These are phyloP conservation scores for Drosophila yakuba DNA, from an alignment of 1,140 invertebrate species.

Conservation along the genomic window DNA sequence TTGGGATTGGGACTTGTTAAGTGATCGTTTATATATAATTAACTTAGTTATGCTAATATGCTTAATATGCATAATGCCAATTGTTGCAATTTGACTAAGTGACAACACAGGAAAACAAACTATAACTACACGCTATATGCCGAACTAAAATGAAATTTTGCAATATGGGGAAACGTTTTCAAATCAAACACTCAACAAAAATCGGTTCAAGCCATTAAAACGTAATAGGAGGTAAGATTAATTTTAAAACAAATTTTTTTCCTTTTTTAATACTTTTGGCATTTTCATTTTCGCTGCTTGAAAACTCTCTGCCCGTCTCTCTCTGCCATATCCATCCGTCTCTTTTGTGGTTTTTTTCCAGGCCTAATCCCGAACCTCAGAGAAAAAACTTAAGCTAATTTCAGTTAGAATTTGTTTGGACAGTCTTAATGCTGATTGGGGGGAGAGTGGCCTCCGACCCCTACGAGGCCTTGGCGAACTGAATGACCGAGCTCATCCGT, in stretches of 20 bases:
- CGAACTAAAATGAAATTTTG: slow-evolving; percentile 27
- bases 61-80: slow-evolving; percentile 53
- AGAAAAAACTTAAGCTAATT: slow-evolving; percentile 59
- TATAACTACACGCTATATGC: not conserved
- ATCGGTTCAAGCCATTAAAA: slow-evolving; percentile 19
- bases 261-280: slow-evolving; percentile 80
- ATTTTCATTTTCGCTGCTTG: slow-evolving; percentile 57
- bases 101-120: slow-evolving; percentile 41
- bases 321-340: slow-evolving; percentile 9
- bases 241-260: slow-evolving; percentile 60
- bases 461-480: slow-evolving; percentile 90
- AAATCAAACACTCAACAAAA: slow-evolving; percentile 61
- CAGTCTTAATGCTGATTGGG: slow-evolving; percentile 72
- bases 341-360: not conserved
- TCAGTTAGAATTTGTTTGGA: slow-evolving; percentile 74
- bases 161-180: slow-evolving; percentile 23
- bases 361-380: slow-evolving; percentile 28
- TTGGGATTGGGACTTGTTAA: slow-evolving; percentile 27
- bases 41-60: slow-evolving; percentile 40
- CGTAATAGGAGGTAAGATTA: slow-evolving; percentile 13
- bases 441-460: slow-evolving; percentile 21
- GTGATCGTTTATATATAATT: slow-evolving; percentile 15
- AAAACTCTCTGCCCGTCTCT: slow-evolving; percentile 13
- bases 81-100: slow-evolving; percentile 51
- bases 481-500: slow-evolving; percentile 92